Base-by-base conservation (phyloP, 2,888 invertebrate species). In the Lymantria monacha region DNA sequence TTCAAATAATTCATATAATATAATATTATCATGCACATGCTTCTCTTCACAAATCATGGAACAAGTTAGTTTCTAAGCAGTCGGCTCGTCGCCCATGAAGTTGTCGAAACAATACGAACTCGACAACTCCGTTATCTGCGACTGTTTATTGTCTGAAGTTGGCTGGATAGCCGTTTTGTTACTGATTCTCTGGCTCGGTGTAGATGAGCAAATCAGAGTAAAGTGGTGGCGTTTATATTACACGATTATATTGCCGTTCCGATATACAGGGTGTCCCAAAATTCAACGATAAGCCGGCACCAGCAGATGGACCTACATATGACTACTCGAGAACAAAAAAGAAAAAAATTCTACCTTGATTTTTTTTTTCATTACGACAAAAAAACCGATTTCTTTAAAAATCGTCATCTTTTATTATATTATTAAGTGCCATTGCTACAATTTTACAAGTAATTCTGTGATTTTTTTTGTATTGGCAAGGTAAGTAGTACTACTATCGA, bases 111-210 rank as follows among this genome's bases (percentile, higher is more conserved):
- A 77, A 79, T 69, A 61, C 59, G 67, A 62, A 68, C 71, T 66
- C 73, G 67, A 68, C 53, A 59, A 70, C 73, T 69, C 66, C 70
- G 74, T 83, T 90, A 90, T 90, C 89, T 83, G 72, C 54, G 63
- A 72, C 76, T 83, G 86, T 87, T 86, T 87, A 90, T 90, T 89
- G 89, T 88, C 83, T 81, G 77, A 81, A 87, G 82, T 87, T 88
- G 66, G 79, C 74, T 78, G 73, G 77, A 76, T 81, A 72, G 81
- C 74, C 78, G 85, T 83, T 87, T 84, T 85, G 89, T 87, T 80
- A 71, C 83, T 74, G 79, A 81, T 83, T 82, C 75, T 73, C 79
- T 73, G 78, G 75, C 77, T 81, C 74, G 70, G 73, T 79, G 81
- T 79, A 80, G 83, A 84, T 83, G 87, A 84, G 76, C 76, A 81